Evolutionary conservation across 2,113 vertebrate genomes (phyloP).

Genomic region (Oncorhynchus masou): DNA sequence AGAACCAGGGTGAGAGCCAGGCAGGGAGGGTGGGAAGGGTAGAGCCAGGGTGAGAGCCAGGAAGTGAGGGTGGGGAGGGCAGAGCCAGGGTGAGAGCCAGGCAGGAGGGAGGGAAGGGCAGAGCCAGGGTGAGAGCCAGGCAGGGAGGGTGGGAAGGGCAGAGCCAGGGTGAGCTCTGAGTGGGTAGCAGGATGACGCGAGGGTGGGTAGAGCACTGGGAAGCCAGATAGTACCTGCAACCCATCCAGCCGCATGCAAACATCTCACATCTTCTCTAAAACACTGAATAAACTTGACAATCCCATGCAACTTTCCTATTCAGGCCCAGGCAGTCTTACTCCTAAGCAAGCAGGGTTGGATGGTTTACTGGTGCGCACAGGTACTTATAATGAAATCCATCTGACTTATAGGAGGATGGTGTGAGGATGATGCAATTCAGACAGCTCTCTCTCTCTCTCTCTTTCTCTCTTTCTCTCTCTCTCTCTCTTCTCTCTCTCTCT

Average conservation of each 20-base stretch:
- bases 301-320: slow-evolving; percentile 35
- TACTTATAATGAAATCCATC: slow-evolving; percentile 42
- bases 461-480: not conserved
- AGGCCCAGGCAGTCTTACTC: slow-evolving; percentile 11
- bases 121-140: too few relatives aligned
- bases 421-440: slow-evolving; percentile 13
- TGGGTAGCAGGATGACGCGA: too few relatives aligned
- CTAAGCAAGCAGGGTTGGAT: slow-evolving; percentile 5
- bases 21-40: not conserved
- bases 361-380: slow-evolving; percentile 30
- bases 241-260: slow-evolving; percentile 37
- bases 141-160: too few relatives aligned
- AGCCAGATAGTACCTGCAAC: slow-evolving; percentile 19
- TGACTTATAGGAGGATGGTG: slow-evolving; percentile 26
- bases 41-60: not conserved
- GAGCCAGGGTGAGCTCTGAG: too few relatives aligned
- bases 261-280: slow-evolving; percentile 42
- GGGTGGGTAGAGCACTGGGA: not conserved
- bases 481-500: slow-evolving; percentile 3
- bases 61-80: not conserved
- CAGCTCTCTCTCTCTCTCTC: not conserved
- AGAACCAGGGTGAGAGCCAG: not conserved
- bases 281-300: slow-evolving; percentile 46
- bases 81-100: too few relatives aligned
- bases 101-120: too few relatives aligned